phyloP scores from a whole-genome alignment of 2,797 vertebrate species.

The Pristis pectinata region DNA sequence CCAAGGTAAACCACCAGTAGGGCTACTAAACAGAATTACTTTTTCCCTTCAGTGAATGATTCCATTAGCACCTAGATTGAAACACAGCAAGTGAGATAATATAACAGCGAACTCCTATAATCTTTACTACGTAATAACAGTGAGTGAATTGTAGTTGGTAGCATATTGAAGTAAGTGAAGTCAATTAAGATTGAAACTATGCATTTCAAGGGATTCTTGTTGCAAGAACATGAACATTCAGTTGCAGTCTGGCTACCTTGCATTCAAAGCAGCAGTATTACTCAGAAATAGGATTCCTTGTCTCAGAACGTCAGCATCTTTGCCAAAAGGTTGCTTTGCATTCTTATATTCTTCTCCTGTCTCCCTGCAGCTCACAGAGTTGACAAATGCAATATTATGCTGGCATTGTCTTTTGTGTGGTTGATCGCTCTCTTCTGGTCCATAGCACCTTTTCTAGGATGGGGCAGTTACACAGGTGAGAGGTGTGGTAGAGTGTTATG shows the following conservation, averaged over 20 bases:
- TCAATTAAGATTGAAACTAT: not conserved
- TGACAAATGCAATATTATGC: constrained; percentile 42
- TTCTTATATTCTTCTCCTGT: not conserved
- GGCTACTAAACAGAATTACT: not conserved
- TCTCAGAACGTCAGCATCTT: not conserved
- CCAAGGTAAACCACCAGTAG: constrained; percentile 44
- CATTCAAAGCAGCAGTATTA: not conserved
- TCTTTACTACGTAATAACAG: not conserved
- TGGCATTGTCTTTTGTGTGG: constrained; percentile 46
- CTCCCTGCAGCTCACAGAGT: constrained; percentile 46
- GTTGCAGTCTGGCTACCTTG: no score
- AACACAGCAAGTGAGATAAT: not conserved
- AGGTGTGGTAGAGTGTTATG: not conserved
- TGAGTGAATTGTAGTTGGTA: not conserved
- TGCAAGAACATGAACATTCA: not conserved
- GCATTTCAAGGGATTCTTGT: not conserved
- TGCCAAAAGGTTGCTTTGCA: not conserved
- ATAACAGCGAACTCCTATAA: not conserved
- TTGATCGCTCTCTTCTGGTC: constrained; percentile 48
- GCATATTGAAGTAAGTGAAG: not conserved
- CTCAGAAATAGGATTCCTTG: not conserved
- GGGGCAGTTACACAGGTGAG: constrained; percentile 51
- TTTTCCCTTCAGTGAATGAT: no score
- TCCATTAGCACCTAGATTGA: not conserved
- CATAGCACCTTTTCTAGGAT: constrained; percentile 46